phyloP scores from a whole-genome alignment of 2,888 invertebrate genomes.

The Glyphotaelius pellucidus region DNA sequence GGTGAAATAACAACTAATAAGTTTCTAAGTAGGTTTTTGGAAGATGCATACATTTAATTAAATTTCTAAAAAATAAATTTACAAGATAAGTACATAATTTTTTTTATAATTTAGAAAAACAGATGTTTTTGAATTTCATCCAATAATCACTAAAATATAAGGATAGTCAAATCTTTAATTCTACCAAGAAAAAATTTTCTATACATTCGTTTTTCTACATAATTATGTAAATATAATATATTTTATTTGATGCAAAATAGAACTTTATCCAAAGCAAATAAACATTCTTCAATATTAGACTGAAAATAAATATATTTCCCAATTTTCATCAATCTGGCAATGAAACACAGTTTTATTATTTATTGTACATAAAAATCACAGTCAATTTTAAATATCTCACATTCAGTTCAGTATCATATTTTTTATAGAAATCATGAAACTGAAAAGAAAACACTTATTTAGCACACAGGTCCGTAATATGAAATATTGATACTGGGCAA shows the following conservation, averaged over 20 bases:
- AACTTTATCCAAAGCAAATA: not conserved
- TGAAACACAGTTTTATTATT: conserved; percentile 30
- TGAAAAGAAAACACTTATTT: not conserved
- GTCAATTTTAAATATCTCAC: conserved; percentile 30
- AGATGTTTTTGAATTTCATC: not conserved
- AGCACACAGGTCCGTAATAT: not conserved
- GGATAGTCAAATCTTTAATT: not conserved
- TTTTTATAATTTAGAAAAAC: not conserved
- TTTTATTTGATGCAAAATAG: not conserved
- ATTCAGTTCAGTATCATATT: conserved; percentile 33
- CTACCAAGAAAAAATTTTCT: not conserved
- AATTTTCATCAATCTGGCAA: conserved; percentile 15
- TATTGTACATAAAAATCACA: conserved; percentile 45
- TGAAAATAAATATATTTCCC: conserved; percentile 21
- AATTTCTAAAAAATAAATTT: not conserved
- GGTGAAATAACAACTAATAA: conserved; percentile 13
- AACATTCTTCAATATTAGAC: not conserved
- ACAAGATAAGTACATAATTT: not conserved
- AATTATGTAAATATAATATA: not conserved
- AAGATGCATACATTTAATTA: not conserved
- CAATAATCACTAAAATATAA: not conserved
- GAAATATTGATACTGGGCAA: not conserved
- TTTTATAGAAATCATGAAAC: not conserved
- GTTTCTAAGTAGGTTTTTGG: not conserved
- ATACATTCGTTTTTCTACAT: conserved; percentile 20